These are phyloP conservation scores for Diorhabda sublineata DNA, from an alignment of 1,140 invertebrate species.

Conservation along the genomic window DNA sequence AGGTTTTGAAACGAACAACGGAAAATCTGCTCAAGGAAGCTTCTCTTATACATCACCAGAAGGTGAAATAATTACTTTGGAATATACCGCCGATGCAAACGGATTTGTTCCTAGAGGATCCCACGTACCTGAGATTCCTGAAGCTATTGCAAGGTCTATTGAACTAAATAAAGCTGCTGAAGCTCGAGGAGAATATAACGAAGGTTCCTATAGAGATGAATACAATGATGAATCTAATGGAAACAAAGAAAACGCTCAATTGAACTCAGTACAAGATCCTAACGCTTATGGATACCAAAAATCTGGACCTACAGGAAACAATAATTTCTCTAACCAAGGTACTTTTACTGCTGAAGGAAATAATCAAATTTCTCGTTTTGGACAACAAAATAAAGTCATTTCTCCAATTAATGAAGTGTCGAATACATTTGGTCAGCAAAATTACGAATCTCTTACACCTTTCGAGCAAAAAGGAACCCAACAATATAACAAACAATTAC, in stretches of 20 bases:
- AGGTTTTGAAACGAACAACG: constrained; percentile 43
- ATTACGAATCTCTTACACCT: too few species aligned
- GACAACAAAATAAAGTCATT: not conserved
- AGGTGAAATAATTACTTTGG: constrained; percentile 52
- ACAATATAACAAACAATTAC: not conserved
- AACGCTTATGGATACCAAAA: not conserved
- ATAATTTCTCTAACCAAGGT: not conserved
- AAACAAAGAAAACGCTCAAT: not conserved
- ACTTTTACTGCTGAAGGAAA: not conserved
- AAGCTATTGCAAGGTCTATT: constrained; percentile 49
- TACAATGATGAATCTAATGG: not conserved
- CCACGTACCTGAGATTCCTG: constrained; percentile 51
- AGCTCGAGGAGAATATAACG: constrained; percentile 33
- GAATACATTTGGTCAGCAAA: not conserved
- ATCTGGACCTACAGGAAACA: not conserved
- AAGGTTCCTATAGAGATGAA: constrained; percentile 18
- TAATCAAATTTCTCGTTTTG: not conserved
- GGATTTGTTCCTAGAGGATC: constrained; percentile 52
- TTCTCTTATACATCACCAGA: constrained; percentile 56
- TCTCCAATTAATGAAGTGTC: not conserved
- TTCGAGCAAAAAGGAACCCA: not conserved
- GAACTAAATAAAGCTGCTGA: constrained; percentile 47
- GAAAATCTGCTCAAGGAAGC: constrained; percentile 46
- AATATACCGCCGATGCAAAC: constrained; percentile 56
- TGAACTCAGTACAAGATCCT: not conserved